A percentile compares a stretch with the other conserved stretches of the same genome.
Conservation (phyloP, 2,113 vertebrate species). For the Cygnus atratus region DNA sequence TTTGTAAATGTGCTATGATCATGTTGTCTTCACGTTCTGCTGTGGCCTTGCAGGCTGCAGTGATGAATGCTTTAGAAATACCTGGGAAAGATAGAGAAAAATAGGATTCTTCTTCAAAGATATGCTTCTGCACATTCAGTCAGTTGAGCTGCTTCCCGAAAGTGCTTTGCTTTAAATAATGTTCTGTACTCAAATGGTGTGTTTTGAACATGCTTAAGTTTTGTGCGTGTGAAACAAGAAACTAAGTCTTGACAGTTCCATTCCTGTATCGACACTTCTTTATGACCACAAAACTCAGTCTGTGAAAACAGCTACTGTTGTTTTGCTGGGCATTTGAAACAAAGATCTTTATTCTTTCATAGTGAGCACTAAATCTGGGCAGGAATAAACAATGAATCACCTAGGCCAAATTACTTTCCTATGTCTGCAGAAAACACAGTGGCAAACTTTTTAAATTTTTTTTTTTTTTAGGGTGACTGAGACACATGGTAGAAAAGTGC, state of each 20-base stretch:
- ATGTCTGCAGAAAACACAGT: neutral
- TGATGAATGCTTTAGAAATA: neutral
- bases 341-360: neutral
- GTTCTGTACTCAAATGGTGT: neutral
- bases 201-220: neutral
- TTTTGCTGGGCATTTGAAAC: neutral
- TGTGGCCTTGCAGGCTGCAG: neutral
- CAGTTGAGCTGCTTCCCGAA: neutral
- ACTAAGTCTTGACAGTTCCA: neutral
- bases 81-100: neutral
- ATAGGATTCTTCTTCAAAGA: neutral
- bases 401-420: constrained; percentile 33
- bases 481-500: neutral
- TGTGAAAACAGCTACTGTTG: neutral
- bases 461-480: neutral
- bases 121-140: neutral
- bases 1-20: neutral
- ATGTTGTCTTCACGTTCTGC: neutral
- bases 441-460: neutral
- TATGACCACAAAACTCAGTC: neutral
- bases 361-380: neutral
- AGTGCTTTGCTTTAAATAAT: neutral
- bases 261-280: neutral
- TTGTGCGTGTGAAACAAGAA: neutral
- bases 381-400: constrained; percentile 8